Percentiles rank a stretch among this genome's conserved stretches.
Evolutionary conservation across 2,797 vertebrate genomes (phyloP).

Genomic region (Poecile montanus): DNA sequence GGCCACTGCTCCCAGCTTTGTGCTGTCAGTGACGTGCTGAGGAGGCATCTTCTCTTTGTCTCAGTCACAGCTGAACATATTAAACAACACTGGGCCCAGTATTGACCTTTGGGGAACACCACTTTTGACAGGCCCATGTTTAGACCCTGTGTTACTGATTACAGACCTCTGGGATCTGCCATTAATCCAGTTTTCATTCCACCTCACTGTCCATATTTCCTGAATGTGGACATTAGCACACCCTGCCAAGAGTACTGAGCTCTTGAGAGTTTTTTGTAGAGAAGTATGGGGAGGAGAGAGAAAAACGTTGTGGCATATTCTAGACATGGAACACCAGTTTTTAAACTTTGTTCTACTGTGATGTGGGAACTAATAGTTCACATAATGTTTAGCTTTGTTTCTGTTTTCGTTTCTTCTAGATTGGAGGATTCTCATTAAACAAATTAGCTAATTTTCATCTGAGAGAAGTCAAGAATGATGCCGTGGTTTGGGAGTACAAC

Average conservation of each 20-base stretch:
- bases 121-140: neutral
- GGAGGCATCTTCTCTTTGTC: neutral
- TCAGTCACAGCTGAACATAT: neutral
- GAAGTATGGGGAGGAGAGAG: neutral
- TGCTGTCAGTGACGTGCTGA: neutral
- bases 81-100: neutral
- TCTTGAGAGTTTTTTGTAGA: neutral
- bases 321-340: neutral
- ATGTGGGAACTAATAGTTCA: neutral
- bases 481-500: slow-evolving; percentile 82
- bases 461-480: slow-evolving; percentile 76
- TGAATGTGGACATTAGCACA: neutral
- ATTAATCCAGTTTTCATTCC: neutral
- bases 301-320: neutral
- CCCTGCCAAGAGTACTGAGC: neutral
- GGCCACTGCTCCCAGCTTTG: neutral
- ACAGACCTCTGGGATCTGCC: neutral
- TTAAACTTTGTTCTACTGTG: neutral
- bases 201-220: neutral
- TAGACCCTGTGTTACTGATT: neutral
- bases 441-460: slow-evolving; percentile 84
- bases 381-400: neutral
- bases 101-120: neutral
- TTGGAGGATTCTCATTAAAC: slow-evolving; percentile 85
- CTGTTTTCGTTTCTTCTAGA: slow-evolving; percentile 63